Conservation (phyloP, 1,140 invertebrate species). For the Drosophila ogumai region DNA sequence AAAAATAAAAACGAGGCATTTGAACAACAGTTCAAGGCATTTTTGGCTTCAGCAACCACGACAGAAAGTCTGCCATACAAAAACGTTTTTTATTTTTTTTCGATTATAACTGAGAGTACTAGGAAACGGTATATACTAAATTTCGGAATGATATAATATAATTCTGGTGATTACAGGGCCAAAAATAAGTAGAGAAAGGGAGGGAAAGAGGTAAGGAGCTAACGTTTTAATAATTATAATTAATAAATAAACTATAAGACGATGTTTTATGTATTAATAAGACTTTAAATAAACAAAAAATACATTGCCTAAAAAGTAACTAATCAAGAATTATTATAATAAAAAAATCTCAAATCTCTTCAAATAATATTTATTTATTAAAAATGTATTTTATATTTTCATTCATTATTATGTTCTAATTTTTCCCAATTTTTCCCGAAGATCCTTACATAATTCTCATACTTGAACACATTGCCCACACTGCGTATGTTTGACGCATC, state of each 20-base stretch:
- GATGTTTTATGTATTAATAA: too few relatives aligned
- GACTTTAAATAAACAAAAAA: too few relatives aligned
- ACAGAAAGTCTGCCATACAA: conserved; percentile 37
- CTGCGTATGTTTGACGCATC: conserved; percentile 57
- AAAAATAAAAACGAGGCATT: not conserved
- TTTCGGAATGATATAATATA: not conserved
- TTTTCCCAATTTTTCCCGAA: not conserved
- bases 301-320: too few relatives aligned
- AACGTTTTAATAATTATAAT: not conserved
- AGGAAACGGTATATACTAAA: not conserved
- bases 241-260: not conserved
- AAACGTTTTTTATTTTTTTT: not conserved
- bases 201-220: not conserved
- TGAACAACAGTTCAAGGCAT: conserved; percentile 28
- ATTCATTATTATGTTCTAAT: not conserved
- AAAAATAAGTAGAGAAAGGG: not conserved
- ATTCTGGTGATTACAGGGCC: not conserved
- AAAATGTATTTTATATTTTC: not conserved
- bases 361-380: not conserved
- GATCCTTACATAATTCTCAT: conserved; percentile 25
- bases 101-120: not conserved
- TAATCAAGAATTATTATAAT: too few relatives aligned
- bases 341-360: too few relatives aligned
- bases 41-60: conserved; percentile 24
- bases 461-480: conserved; percentile 9